Evolutionary conservation across 2,797 vertebrate genomes (phyloP), one percentile per base, ranked within the genome.

Genomic region (Poeciliopsis turneri): DNA sequence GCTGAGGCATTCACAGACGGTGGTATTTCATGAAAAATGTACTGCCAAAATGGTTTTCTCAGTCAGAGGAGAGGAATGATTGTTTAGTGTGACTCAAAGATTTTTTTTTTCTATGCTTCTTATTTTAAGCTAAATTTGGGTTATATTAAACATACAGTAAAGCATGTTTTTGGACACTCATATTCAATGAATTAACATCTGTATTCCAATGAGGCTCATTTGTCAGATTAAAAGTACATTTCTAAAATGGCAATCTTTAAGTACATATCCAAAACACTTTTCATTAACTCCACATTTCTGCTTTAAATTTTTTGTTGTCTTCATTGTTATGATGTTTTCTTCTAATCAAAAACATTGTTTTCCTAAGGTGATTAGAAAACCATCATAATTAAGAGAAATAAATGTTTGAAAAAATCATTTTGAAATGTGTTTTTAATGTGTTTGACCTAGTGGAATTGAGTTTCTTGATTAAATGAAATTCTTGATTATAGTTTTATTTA

Each of bases 31-130:
- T 33, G n/a, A 49, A 46, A 72, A 70, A 15, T 49, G 53, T 28
- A 46, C 72, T 28, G 39, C 76, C 53, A 43, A 73, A 74, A 45
- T 12, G 45, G 5, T 53, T 66, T 13, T 55, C 41, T 33, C 6
- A 78, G 71, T 76, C 76, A 79, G 10, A 73, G 59, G 36, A 10
- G 66, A 70, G 64, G 71, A 76, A 45, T 68, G 33, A 88, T 78
- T 68, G 78, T 71, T 81, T 46, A 8, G 0, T n/a, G 55, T 86
- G 80, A 88, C 49, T 90, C 86, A 87, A 51, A 51, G 18, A 51
- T 51, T 49, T 47, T 49, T 66, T 7, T 13, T 53, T 39, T 73
- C 30, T 68, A 55, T 46, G 77, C 43, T 69, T 61, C 11, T 15
- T 51, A 30, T 8, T 6, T 64, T 71, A 66, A 71, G 53, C 70